Base-by-base conservation (phyloP, 2,797 vertebrate species). In the Cyprinella venusta region DNA sequence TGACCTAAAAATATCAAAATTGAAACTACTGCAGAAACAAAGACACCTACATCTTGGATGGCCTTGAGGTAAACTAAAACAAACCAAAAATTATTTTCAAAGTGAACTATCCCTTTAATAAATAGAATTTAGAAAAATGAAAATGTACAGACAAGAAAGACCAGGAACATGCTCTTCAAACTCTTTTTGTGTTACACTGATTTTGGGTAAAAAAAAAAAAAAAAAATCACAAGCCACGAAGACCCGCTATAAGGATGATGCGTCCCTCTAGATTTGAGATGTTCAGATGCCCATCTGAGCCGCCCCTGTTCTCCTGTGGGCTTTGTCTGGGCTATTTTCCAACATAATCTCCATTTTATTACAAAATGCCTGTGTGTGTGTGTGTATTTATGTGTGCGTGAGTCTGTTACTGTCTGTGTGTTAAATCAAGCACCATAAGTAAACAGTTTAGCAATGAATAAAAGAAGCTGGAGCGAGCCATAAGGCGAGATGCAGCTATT, bases 391-490 rank as follows among this genome's bases (percentile, higher is more conserved):
- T n/a, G n/a, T 72, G 38, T 61, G 9, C 65, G 76, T 45, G 33
- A 82, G 61, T 54, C 30, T 74, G 69, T 65, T 82, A 56, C 61
- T 76, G 65, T 78, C 52, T 78, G 81, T 72, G 59, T 71, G 82
- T 71, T 83, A 78, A 79, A 68, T 70, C 71, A 84, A 77, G 76
- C 63, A 74, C 78, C 83, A 83, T 56, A 80, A 87, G 78, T 81
- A 79, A 87, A 87, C 64, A 86, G 63, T 84, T 83, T 88, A 83
- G 86, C 71, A 52, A 84, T 86, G 87, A 80, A 84, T 86, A 80
- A 78, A 76, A 86, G 86, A 87, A 56, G 83, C 90, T 84, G 86
- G 63, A 68, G 52, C 13, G 50, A 79, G 88, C 87, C 89, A 89
- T 85, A 84, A 52, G 67, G 67, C 81, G 88, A 86, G 82, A 91